Percentiles rank a stretch among this genome's conserved stretches.
Conservation (phyloP, 2,113 vertebrate genomes). For the Alethe castanea region DNA sequence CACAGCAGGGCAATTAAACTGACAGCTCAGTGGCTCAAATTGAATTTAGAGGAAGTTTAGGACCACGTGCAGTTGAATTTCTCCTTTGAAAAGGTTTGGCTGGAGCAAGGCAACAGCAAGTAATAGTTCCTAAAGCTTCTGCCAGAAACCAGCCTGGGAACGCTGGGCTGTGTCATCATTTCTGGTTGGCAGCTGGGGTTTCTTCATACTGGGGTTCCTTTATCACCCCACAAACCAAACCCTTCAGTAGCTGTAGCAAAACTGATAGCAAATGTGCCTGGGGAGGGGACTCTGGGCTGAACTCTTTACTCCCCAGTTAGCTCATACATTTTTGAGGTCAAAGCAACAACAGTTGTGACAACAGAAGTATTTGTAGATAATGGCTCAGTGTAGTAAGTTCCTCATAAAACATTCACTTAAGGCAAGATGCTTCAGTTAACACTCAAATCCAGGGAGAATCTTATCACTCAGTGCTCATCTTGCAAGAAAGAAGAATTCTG, state of each 20-base stretch:
- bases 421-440: conserved; percentile 3
- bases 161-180: background rate
- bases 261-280: background rate
- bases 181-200: background rate
- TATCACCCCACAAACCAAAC: background rate
- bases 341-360: background rate
- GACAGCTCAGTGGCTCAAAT: background rate
- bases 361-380: background rate
- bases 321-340: background rate
- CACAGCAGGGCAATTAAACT: background rate
- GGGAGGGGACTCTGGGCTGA: background rate
- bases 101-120: background rate
- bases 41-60: background rate
- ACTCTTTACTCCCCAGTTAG: background rate
- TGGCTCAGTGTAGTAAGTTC: background rate
- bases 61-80: background rate
- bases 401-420: background rate
- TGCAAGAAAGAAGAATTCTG: background rate
- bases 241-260: background rate
- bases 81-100: background rate
- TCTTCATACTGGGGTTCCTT: background rate
- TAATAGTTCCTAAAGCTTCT: background rate
- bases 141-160: background rate
- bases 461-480: background rate
- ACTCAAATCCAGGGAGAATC: conserved; percentile 18